phyloP scores from a whole-genome alignment of 2,888 invertebrate genomes.

The Trimorus sp. region DNA sequence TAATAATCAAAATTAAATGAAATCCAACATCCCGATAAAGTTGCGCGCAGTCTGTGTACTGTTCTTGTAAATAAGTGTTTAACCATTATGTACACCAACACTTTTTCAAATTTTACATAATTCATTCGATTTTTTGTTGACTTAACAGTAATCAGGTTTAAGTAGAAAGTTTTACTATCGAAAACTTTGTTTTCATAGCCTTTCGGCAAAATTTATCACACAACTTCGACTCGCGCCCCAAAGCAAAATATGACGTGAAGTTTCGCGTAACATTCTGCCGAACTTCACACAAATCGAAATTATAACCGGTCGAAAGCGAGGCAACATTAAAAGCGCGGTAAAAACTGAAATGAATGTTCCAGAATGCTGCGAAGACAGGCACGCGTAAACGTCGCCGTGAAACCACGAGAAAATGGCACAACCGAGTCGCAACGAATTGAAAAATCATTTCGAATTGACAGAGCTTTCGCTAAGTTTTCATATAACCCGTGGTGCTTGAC shows the following conservation, averaged over 20 bases:
- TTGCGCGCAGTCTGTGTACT: neutral
- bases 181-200: slow-evolving; percentile 13
- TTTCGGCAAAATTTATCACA: neutral
- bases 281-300: neutral
- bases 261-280: neutral
- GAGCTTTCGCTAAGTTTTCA: slow-evolving; percentile 44
- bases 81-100: slow-evolving; percentile 8
- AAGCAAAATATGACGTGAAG: neutral
- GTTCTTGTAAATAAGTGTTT: slow-evolving; percentile 9
- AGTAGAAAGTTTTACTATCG: slow-evolving; percentile 27
- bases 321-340: neutral
- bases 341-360: neutral
- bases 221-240: neutral
- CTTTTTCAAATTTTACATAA: slow-evolving; percentile 24
- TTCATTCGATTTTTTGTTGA: slow-evolving; percentile 21
- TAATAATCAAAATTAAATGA: neutral
- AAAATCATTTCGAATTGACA: slow-evolving; percentile 33
- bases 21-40: neutral
- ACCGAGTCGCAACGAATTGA: slow-evolving; percentile 20
- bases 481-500: slow-evolving; percentile 43
- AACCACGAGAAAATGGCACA: slow-evolving; percentile 11
- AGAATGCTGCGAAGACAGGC: too few species aligned
- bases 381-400: neutral
- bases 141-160: slow-evolving; percentile 15
- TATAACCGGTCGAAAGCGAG: neutral